Conservation (phyloP, 2,113 vertebrate species). For the Chaetorhynchus papuensis region DNA sequence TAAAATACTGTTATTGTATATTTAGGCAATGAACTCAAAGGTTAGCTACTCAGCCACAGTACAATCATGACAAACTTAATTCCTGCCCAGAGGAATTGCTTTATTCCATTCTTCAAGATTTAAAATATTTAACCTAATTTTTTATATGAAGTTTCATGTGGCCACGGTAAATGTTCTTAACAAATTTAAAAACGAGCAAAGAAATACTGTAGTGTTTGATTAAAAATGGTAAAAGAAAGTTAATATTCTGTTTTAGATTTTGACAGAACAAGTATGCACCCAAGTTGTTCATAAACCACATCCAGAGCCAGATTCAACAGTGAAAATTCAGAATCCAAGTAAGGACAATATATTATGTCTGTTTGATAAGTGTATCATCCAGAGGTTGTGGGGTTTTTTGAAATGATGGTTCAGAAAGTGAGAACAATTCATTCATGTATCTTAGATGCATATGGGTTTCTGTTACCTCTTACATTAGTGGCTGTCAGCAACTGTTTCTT, state of each 20-base stretch:
- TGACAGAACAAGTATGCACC: slow-evolving; percentile 98
- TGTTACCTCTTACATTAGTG: not conserved
- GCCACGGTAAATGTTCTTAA: not conserved
- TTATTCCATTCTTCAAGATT: not conserved
- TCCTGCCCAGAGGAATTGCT: not conserved
- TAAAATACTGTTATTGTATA: not conserved
- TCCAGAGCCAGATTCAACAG: slow-evolving; percentile 95
- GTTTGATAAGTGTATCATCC: not conserved
- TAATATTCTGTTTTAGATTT: slow-evolving; percentile 80
- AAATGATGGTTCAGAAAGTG: not conserved
- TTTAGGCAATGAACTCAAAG: not conserved
- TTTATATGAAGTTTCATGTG: not conserved
- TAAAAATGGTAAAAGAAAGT: not conserved
- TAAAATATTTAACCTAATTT: not conserved
- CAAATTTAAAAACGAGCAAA: not conserved
- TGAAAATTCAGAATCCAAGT: slow-evolving; percentile 99
- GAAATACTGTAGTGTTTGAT: not conserved
- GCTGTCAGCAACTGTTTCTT: not conserved
- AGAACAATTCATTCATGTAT: not conserved
- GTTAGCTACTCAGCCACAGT: not conserved
- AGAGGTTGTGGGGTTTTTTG: not conserved
- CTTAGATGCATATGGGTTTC: not conserved
- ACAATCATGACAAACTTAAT: not conserved
- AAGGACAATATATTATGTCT: slow-evolving; percentile 62
- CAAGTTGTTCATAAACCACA: slow-evolving; percentile 98